These are phyloP conservation scores for Alethe diademata DNA, from an alignment of 2,113 vertebrate genomes.

Conservation along the genomic window DNA sequence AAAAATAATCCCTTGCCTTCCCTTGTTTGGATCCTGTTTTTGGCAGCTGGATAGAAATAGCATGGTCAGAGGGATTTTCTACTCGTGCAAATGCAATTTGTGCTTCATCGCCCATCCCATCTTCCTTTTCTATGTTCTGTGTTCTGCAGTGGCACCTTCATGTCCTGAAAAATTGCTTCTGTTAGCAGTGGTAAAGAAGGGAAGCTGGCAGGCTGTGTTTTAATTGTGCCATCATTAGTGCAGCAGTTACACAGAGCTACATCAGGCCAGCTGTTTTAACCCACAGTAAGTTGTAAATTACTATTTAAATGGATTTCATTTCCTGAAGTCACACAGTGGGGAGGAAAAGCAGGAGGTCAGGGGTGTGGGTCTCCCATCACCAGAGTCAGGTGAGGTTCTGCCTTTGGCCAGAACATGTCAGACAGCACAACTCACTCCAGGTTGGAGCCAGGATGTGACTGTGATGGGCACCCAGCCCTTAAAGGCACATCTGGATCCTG, in stretches of 20 bases:
- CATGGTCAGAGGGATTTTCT: not conserved
- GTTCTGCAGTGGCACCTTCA: not conserved
- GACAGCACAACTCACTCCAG: rapidly evolving
- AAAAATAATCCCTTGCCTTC: not conserved
- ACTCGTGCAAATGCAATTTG: not conserved
- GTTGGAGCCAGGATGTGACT: not conserved
- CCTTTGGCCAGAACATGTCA: not conserved
- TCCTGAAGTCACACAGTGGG: not conserved
- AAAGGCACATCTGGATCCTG: not conserved
- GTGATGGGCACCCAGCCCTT: not conserved
- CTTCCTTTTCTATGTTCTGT: not conserved
- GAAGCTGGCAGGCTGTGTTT: not conserved
- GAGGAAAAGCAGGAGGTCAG: not conserved
- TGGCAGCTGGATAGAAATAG: not conserved
- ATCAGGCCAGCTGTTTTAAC: not conserved
- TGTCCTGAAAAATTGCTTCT: not conserved
- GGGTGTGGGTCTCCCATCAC: not conserved
- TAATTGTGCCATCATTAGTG: not conserved
- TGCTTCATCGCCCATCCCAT: not conserved
- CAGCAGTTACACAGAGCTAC: not conserved
- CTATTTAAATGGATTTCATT: not conserved
- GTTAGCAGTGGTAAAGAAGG: not conserved
- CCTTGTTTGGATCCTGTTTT: not conserved
- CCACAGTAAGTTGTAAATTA: not conserved
- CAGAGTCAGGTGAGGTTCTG: not conserved